Evolutionary conservation across 1,140 invertebrate genomes (phyloP), one percentile per base, ranked within the genome.

Genomic region (Pogonognathellus flavescens): DNA sequence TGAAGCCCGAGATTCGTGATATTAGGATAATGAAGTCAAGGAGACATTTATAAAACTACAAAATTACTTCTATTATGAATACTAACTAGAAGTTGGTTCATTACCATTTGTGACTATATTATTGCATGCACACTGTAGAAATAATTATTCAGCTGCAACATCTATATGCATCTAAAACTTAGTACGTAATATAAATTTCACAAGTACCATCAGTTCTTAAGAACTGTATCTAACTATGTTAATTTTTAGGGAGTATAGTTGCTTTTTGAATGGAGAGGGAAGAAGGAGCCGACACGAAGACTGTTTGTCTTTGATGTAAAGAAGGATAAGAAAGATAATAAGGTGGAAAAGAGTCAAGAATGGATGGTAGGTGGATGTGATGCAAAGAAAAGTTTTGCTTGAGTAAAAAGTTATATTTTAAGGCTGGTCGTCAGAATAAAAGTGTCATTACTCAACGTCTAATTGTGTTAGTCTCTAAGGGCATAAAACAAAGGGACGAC

Each of bases 391-490:
- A 85, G 31, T 81, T 85, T 87, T 57, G 31, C 16, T 52, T 22
- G 76, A 53, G 70, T 82, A 82, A 83, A 82, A 86, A 84, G 82
- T 86, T 85, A 66, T 50, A 76, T 85, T 85, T 86, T 85, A 82
- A 85, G 82, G 53, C 66, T 31, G 66, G 84, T 84, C 76, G 80
- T 80, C 81, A 80, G 59, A 80, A 84, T 80, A 86, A 85, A 84
- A 87, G 84, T 87, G 82, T 84, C 84, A 87, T 87, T 87, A 87
- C 84, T 87, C 84, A 87, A 87, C 55, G 84, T 87, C 84, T 87
- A 85, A 87, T 87, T 87, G 86, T 86, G 84, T 85, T 87, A 87
- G 84, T 87, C 86, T 87, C 86, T 55, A 85, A 49, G 84, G 86
- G 84, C 84, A 84, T 85, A 87, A 86, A 87, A 85, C 84, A 85